Conservation (phyloP, 2,797 vertebrate species). For the Eutrigla gurnardus region DNA sequence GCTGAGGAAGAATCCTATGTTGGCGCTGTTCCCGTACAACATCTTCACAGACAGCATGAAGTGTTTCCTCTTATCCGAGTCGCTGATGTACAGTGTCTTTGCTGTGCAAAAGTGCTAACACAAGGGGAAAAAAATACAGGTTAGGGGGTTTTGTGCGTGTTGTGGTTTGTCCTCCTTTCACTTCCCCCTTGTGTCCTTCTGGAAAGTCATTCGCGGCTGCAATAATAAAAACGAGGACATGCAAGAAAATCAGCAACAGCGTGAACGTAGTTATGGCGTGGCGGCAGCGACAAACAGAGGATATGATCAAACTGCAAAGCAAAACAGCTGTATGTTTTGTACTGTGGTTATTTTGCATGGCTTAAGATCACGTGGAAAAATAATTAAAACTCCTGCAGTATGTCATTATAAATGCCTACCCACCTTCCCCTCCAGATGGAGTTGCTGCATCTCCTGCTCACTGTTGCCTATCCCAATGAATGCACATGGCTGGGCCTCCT, state of each 20-base stretch:
- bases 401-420: constrained; percentile 5
- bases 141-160: constrained; percentile 7
- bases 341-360: constrained; percentile 13
- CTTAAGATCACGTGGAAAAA: neutral
- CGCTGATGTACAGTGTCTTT: constrained; percentile 98
- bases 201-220: neutral
- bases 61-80: constrained; percentile 98
- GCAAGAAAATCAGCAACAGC: neutral
- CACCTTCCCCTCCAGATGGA: constrained; percentile 99
- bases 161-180: constrained; percentile 26
- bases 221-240: neutral
- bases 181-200: constrained; percentile 14
- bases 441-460: constrained; percentile 99
- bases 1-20: constrained; percentile 97
- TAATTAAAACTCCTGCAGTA: neutral
- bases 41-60: constrained; percentile 99
- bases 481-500: constrained; percentile 96
- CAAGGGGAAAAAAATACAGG: constrained; percentile 15
- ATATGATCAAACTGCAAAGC: neutral
- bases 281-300: neutral
- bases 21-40: constrained; percentile 97
- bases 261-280: neutral
- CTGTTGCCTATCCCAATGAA: constrained; percentile 99
- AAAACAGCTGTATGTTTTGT: constrained; percentile 5
- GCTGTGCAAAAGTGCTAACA: constrained; percentile 97